phyloP scores from a whole-genome alignment of 2,888 invertebrate genomes.

The Morpho achilles region DNA sequence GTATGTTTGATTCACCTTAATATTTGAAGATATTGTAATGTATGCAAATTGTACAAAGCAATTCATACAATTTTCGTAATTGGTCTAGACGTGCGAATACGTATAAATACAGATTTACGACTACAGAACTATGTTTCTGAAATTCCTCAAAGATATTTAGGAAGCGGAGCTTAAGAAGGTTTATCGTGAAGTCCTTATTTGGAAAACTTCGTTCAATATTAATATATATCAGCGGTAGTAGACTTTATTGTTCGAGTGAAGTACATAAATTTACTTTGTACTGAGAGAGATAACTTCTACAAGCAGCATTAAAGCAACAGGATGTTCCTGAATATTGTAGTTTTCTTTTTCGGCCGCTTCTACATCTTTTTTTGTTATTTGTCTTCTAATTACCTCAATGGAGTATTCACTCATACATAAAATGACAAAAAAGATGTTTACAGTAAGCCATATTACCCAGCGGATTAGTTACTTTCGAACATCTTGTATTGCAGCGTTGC shows the following conservation, averaged over 20 bases:
- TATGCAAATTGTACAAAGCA: slow-evolving; percentile 13
- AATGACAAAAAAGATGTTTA: no score
- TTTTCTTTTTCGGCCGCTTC: no score
- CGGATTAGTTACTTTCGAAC: no score
- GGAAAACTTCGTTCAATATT: slow-evolving; percentile 13
- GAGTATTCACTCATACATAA: no score
- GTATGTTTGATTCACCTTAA: background rate
- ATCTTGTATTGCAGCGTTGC: no score
- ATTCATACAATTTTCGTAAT: slow-evolving; percentile 27
- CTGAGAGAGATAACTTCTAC: no score
- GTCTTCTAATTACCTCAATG: no score
- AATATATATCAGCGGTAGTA: slow-evolving; percentile 1
- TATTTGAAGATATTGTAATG: background rate
- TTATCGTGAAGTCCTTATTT: slow-evolving; percentile 9
- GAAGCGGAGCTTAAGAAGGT: slow-evolving; percentile 16
- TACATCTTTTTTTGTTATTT: no score
- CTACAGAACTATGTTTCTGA: slow-evolving; percentile 10
- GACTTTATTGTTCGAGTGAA: slow-evolving; percentile 5
- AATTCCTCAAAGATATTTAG: slow-evolving; percentile 20
- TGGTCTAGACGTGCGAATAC: slow-evolving; percentile 11
- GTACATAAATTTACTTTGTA: background rate
- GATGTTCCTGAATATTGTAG: no score
- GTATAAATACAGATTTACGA: slow-evolving; percentile 24
- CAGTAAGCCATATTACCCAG: no score
- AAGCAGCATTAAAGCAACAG: no score